A percentile compares a stretch with the other conserved stretches of the same genome.
phyloP scores from a whole-genome alignment of 2,797 vertebrate genomes.

The Astyanax mexicanus region DNA sequence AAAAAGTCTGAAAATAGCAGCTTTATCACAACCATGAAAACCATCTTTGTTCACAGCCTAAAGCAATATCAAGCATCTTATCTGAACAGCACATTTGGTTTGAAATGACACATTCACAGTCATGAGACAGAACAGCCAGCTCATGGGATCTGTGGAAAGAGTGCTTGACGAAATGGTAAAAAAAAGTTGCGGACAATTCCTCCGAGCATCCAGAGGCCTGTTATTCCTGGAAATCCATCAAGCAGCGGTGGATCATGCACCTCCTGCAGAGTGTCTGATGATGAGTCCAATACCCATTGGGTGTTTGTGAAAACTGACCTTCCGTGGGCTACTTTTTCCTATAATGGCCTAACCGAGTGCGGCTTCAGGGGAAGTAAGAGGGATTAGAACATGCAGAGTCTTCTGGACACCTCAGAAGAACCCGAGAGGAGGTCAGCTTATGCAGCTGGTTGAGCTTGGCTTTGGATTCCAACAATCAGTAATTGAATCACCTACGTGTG shows the following conservation, averaged over 20 bases:
- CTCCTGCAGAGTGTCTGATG: slow-evolving; percentile 36
- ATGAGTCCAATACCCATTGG: slow-evolving; percentile 30
- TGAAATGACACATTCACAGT: not conserved
- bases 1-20: not conserved
- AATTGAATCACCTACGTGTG: slow-evolving; percentile 44
- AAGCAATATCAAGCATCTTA: not conserved
- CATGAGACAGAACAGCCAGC: not conserved
- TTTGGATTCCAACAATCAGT: slow-evolving; percentile 37
- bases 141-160: not conserved
- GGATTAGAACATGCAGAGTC: slow-evolving; percentile 45
- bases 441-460: slow-evolving; percentile 10
- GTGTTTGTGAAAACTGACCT: slow-evolving; percentile 41
- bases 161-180: no score
- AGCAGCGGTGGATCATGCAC: not conserved
- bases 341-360: slow-evolving; percentile 22
- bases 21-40: slow-evolving; percentile 23
- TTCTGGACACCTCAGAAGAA: slow-evolving; percentile 12
- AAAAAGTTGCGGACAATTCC: not conserved
- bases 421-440: not conserved
- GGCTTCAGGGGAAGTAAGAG: slow-evolving; percentile 11
- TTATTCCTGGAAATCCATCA: slow-evolving; percentile 25
- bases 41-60: slow-evolving; percentile 1
- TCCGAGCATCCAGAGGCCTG: not conserved
- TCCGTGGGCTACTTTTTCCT: slow-evolving; percentile 31
- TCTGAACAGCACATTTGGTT: slow-evolving; percentile 11